These are phyloP conservation scores for Perccottus glenii DNA, from an alignment of 2,113 vertebrate species.

Conservation along the genomic window DNA sequence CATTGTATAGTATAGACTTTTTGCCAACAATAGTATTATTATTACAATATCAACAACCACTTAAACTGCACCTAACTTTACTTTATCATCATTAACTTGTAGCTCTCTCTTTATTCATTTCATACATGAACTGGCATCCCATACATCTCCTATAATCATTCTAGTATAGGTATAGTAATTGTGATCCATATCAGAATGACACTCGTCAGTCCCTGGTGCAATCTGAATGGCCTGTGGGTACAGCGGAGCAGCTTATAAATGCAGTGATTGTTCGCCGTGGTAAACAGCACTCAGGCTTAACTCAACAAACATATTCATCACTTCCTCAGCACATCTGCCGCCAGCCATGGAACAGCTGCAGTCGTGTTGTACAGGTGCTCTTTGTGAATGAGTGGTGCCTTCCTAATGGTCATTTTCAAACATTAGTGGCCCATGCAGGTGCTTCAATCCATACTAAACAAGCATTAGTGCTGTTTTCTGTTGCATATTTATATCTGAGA, in stretches of 20 bases:
- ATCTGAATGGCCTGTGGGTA: constrained; percentile 5
- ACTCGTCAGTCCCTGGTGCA: constrained; percentile 12
- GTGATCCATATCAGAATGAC: constrained; percentile 46
- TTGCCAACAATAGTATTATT: no score
- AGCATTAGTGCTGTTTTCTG: constrained; percentile 13
- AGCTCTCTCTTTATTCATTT: no score
- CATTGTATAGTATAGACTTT: not conserved
- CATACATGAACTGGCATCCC: no score
- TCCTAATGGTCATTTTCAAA: constrained; percentile 38
- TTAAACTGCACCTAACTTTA: not conserved
- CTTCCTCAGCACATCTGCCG: constrained; percentile 40
- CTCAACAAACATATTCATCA: constrained; percentile 46
- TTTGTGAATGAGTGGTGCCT: constrained; percentile 22
- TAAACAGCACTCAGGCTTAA: constrained; percentile 33
- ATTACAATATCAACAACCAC: no score
- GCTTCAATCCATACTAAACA: constrained; percentile 48
- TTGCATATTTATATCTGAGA: constrained; percentile 5
- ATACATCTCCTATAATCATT: no score
- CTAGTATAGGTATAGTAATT: constrained; percentile 3
- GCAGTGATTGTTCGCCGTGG: constrained; percentile 2
- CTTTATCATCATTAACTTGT: no score
- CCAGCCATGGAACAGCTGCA: constrained; percentile 9
- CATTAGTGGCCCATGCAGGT: constrained; percentile 19
- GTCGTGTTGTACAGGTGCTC: constrained; percentile 25
- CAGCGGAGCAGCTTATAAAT: constrained; percentile 13